Evolutionary conservation across 2,113 vertebrate species (phyloP), one percentile per base, ranked within the genome.

Genomic region (Callorhinus ursinus): DNA sequence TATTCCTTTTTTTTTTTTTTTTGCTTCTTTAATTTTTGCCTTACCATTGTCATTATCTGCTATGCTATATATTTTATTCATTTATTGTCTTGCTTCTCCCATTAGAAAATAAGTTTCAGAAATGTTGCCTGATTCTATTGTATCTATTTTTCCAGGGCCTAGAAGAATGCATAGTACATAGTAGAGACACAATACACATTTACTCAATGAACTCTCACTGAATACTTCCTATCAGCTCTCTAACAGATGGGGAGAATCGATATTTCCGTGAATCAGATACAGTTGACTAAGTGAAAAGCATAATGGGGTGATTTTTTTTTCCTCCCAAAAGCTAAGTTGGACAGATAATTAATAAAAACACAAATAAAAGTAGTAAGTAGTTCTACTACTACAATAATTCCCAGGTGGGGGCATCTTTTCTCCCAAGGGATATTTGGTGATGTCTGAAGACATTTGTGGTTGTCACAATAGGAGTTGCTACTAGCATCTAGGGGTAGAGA

Each of bases 221-320:
- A 61, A 13, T 5, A 71, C 1, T 21, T 63, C 9, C 1, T 51
- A 19, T 18, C 33, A 18, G 5, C 0, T 10, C 1, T 1, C 31
- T 21, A 61, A 51, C 31, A 80, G 39, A 57, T 42, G 10, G 11
- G 5, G 22, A 51, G 77, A 92, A 72, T 31, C 15, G 33, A 21
- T 39, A 79, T 53, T 61, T 86, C 13, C 22, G 39, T 55, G 55
- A 90, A 49, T 12, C 5, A 9, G 19, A 24, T 16, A 19, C 3
- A 46, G 26, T 1, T 31, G 14, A 67, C 16, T 39, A 82, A 42
- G 11, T 31, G 12, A 33, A 86, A 74, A 61, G 12, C 46, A 79
- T 4, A 26, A 0, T 42, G n/a, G 8, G 12, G 2, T 57, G 59
- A 21, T 19, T 65, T 51, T 80, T 69, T 72, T 26, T 46, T 33